These are phyloP conservation scores for Phanerotoma sp. DNA, from an alignment of 2,888 invertebrate species.

Conservation along the genomic window DNA sequence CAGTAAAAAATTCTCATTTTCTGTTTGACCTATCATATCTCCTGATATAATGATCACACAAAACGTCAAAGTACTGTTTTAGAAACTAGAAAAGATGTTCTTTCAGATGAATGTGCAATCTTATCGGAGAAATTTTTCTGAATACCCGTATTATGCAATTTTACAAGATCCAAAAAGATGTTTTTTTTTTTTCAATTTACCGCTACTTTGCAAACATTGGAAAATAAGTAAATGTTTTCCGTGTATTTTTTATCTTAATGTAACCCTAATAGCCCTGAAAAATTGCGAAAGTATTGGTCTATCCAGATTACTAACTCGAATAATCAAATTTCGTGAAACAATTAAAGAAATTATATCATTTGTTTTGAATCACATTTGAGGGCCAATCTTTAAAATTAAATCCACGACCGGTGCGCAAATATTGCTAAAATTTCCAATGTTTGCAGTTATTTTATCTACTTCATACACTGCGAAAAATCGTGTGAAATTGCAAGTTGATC, in stretches of 20 bases:
- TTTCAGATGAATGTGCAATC: background rate
- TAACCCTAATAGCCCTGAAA: background rate
- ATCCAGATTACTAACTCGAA: no score
- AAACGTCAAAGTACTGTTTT: background rate
- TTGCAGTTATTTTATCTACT: no score
- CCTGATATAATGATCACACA: background rate
- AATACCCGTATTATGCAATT: background rate
- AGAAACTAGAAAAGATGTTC: background rate
- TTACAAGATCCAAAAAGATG: background rate
- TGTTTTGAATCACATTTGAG: no score
- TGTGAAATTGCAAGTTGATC: no score
- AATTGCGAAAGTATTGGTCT: no score
- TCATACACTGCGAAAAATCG: no score
- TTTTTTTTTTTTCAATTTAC: background rate
- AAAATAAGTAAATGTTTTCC: background rate
- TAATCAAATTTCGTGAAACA: no score
- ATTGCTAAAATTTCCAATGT: no score
- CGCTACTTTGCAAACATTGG: slow-evolving; percentile 9
- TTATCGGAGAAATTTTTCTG: background rate
- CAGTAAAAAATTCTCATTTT: background rate
- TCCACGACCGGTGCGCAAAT: no score
- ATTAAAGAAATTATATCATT: no score
- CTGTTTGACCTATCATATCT: background rate
- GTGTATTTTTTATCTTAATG: background rate
- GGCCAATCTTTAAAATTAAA: no score